Evolutionary conservation across 1,140 invertebrate species (phyloP).

Genomic region (Papilio helenus): DNA sequence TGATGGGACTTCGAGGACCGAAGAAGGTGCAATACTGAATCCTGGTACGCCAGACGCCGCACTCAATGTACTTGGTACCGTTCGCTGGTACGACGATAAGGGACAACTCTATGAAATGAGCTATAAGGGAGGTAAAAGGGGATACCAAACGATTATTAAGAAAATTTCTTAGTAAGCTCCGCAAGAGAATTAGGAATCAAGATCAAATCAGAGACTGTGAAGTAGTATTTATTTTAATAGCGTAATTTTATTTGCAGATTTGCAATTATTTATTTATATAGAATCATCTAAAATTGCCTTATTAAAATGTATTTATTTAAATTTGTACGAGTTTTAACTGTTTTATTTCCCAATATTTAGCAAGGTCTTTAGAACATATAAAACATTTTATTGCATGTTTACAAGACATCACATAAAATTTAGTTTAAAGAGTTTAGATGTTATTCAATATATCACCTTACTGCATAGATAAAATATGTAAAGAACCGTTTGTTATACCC

Average conservation of each 20-base stretch:
- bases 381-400: background rate
- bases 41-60: conserved; percentile 84
- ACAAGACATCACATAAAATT: background rate
- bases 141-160: conserved; percentile 79
- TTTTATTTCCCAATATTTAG: background rate
- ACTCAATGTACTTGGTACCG: conserved; percentile 84
- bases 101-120: conserved; percentile 89
- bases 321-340: background rate
- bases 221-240: conserved; percentile 45
- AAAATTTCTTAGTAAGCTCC: conserved; percentile 56
- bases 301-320: conserved; percentile 32
- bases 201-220: conserved; percentile 50
- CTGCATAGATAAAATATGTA: too few species aligned
- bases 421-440: background rate
- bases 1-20: conserved; percentile 75
- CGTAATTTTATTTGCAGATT: conserved; percentile 29
- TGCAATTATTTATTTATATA: conserved; percentile 57
- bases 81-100: conserved; percentile 85
- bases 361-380: background rate
- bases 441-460: too few species aligned
- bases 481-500: too few species aligned
- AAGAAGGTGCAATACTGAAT: conserved; percentile 70
- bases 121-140: conserved; percentile 84
- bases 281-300: conserved; percentile 36
- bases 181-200: conserved; percentile 35